Conservation (phyloP, 2,797 vertebrate genomes). For the Crocodylus rhombifer region DNA sequence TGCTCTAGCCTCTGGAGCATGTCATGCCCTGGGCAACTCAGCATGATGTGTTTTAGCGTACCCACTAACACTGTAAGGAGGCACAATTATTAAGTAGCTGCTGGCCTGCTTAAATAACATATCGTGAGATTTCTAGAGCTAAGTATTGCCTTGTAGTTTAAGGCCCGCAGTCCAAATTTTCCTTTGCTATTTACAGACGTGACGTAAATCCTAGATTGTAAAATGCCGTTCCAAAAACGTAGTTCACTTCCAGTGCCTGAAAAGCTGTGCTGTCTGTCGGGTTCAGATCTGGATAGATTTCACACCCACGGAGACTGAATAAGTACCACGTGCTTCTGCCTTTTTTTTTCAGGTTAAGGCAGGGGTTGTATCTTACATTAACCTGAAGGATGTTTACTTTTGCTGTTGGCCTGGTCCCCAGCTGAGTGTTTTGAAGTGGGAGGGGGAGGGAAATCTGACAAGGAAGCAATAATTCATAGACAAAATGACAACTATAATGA, state of each 20-base stretch:
- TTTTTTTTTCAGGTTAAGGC: background rate
- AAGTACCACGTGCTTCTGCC: background rate
- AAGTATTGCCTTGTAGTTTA: background rate
- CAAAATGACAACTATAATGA: slow-evolving; percentile 54
- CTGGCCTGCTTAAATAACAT: too few relatives aligned
- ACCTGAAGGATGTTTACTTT: slow-evolving; percentile 49
- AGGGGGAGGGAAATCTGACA: slow-evolving; percentile 49
- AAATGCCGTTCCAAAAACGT: background rate
- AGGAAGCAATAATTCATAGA: slow-evolving; percentile 62
- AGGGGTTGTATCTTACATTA: background rate
- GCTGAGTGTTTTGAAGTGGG: slow-evolving; percentile 52
- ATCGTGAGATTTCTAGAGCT: too few relatives aligned
- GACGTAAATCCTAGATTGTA: background rate
- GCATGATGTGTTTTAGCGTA: too few relatives aligned
- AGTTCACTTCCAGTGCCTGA: background rate
- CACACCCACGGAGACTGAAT: background rate
- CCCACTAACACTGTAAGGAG: too few relatives aligned
- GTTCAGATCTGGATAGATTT: background rate
- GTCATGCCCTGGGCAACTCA: too few relatives aligned
- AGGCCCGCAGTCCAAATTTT: background rate
- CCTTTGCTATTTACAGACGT: background rate
- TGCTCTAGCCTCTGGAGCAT: background rate
- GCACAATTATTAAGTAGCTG: too few relatives aligned
- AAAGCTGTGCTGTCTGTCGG: background rate
- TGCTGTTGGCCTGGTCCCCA: slow-evolving; percentile 18